A percentile compares a stretch with the other conserved stretches of the same genome.
Evolutionary conservation across 2,113 vertebrate species (phyloP).

Genomic region (Hippocampus zosterae): DNA sequence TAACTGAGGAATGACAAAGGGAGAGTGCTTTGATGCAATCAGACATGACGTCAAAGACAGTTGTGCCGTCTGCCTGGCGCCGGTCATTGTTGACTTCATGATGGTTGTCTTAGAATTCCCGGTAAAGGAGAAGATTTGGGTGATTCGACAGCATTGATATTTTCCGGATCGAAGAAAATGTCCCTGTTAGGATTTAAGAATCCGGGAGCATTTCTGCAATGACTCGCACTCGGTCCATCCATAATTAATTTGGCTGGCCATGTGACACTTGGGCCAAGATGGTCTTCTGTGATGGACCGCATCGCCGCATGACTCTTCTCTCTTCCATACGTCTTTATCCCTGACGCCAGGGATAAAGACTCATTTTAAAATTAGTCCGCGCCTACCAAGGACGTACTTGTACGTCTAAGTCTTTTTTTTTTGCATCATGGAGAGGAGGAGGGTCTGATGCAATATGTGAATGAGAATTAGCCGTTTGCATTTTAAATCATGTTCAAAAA

Average conservation of each 20-base stretch:
- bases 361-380: no score
- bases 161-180: neutral
- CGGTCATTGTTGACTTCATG: neutral
- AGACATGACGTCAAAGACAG: neutral
- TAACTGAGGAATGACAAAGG: neutral
- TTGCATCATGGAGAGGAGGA: no score
- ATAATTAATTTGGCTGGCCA: slow-evolving; percentile 23
- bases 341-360: no score
- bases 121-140: neutral
- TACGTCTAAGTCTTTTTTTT: no score
- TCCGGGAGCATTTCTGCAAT: slow-evolving; percentile 10
- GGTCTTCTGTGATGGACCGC: no score
- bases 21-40: neutral
- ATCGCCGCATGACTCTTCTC: neutral
- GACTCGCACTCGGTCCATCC: slow-evolving; percentile 30
- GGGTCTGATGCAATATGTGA: no score
- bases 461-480: no score
- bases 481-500: no score
- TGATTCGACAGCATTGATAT: neutral
- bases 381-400: no score
- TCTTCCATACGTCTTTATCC: slow-evolving; percentile 4
- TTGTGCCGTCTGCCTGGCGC: neutral
- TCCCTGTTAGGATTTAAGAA: neutral
- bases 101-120: neutral
- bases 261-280: neutral